These are phyloP conservation scores for Sphaerodactylus townsendi DNA, from an alignment of 2,113 vertebrate species.

Conservation along the genomic window DNA sequence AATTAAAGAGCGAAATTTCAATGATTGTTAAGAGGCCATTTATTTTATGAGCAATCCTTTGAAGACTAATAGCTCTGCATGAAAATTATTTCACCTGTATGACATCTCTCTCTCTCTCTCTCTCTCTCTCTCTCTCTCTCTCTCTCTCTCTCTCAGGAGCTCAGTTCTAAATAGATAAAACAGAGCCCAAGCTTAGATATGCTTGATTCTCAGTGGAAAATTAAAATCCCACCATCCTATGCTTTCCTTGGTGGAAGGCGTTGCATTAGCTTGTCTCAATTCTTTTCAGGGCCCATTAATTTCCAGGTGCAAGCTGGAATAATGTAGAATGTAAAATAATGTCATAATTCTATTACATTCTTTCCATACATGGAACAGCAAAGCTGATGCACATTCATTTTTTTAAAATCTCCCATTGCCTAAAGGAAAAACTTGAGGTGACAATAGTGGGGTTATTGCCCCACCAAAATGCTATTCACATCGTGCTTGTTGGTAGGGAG, in stretches of 20 bases:
- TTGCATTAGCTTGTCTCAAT: constrained; percentile 32
- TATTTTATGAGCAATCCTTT: constrained; percentile 54
- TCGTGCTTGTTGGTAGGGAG: neutral
- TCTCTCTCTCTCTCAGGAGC: neutral
- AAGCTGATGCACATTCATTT: neutral
- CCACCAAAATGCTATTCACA: neutral
- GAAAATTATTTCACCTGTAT: constrained; percentile 47
- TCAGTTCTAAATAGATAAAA: constrained; percentile 51
- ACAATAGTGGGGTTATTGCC: neutral
- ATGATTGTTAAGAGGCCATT: constrained; percentile 56
- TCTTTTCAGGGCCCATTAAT: constrained; percentile 46
- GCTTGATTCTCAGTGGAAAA: constrained; percentile 47
- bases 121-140: neutral
- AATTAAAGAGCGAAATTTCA: neutral
- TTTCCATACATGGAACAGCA: neutral
- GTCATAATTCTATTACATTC: neutral
- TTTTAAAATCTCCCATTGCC: neutral
- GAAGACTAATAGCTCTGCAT: constrained; percentile 50
- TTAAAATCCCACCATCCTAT: constrained; percentile 24
- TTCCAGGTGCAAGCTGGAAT: constrained; percentile 40
- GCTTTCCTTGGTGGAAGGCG: constrained; percentile 29
- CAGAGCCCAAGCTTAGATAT: constrained; percentile 40
- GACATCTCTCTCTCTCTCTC: constrained; percentile 30
- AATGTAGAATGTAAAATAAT: constrained; percentile 5
- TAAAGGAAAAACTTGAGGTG: neutral